phyloP scores from a whole-genome alignment of 2,888 invertebrate species.

The Ectemnius lituratus region DNA sequence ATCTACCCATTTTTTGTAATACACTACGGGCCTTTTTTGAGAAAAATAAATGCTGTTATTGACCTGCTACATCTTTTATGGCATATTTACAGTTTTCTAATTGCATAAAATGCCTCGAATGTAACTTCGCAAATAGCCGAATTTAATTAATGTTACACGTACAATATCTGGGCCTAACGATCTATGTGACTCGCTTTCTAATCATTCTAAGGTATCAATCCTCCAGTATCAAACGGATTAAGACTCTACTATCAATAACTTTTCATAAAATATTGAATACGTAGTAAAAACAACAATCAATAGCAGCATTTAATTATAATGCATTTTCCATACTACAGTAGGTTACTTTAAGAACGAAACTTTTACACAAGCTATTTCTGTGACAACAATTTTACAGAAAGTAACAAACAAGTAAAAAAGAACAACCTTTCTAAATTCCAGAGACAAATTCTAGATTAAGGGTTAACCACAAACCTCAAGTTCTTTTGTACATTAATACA shows the following conservation, averaged over 20 bases:
- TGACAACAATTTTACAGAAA: slow-evolving; percentile 53
- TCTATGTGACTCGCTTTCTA: slow-evolving; percentile 16
- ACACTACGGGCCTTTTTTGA: too few relatives aligned
- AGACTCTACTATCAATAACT: background rate
- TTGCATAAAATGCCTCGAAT: slow-evolving; percentile 19
- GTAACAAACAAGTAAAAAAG: slow-evolving; percentile 36
- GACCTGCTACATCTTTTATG: background rate
- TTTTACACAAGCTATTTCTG: slow-evolving; percentile 52
- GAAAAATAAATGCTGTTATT: slow-evolving; percentile 8
- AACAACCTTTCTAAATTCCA: slow-evolving; percentile 49
- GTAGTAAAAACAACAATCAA: slow-evolving; percentile 24
- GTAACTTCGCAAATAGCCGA: slow-evolving; percentile 18
- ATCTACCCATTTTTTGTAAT: too few relatives aligned
- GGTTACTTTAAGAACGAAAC: slow-evolving; percentile 24
- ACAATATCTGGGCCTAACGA: slow-evolving; percentile 38
- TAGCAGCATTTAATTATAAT: slow-evolving; percentile 25
- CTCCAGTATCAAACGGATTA: too few relatives aligned
- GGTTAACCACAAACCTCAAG: slow-evolving; percentile 44
- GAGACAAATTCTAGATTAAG: slow-evolving; percentile 23
- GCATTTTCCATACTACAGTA: slow-evolving; percentile 25
- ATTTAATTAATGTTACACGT: slow-evolving; percentile 7
- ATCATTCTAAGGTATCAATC: slow-evolving; percentile 1
- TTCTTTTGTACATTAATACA: slow-evolving; percentile 58
- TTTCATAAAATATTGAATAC: slow-evolving; percentile 12
- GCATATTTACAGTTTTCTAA: background rate